phyloP scores from a whole-genome alignment of 2,797 vertebrate genomes.

The Lacerta agilis region DNA sequence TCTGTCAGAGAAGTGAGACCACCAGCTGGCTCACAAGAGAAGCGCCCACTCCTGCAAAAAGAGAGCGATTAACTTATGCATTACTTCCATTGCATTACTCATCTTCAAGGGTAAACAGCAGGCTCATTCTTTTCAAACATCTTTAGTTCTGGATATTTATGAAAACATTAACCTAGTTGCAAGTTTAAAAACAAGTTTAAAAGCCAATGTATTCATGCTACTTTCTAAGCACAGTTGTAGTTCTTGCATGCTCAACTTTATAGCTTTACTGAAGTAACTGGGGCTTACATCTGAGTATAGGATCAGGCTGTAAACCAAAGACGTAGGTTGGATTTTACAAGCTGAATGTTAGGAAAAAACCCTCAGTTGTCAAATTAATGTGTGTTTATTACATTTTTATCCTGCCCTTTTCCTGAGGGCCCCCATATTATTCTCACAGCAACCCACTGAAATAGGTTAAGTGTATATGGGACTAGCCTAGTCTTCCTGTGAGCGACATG shows the following conservation, averaged over 20 bases:
- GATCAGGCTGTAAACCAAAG: background rate
- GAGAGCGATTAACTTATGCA: slow-evolving; percentile 1
- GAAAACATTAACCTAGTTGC: background rate
- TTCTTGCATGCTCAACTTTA: background rate
- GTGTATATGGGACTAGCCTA: background rate
- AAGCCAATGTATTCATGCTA: background rate
- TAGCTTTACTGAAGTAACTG: background rate
- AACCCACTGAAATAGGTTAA: background rate
- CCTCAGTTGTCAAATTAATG: too few species aligned
- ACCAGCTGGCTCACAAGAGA: slow-evolving; percentile 96
- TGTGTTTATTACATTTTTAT: background rate
- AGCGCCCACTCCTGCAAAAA: slow-evolving; percentile 87
- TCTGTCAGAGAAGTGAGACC: slow-evolving; percentile 92
- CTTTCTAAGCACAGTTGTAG: background rate
- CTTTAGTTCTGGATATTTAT: background rate
- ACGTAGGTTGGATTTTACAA: background rate
- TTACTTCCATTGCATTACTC: background rate
- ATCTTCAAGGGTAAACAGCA: background rate
- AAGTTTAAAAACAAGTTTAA: background rate
- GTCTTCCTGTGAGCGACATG: background rate
- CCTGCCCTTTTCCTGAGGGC: background rate
- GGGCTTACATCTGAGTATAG: background rate
- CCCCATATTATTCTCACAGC: background rate
- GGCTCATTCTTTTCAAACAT: background rate
- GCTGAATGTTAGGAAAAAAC: background rate